Conservation (phyloP, 2,888 invertebrate genomes). For the Ennomos erosarius region DNA sequence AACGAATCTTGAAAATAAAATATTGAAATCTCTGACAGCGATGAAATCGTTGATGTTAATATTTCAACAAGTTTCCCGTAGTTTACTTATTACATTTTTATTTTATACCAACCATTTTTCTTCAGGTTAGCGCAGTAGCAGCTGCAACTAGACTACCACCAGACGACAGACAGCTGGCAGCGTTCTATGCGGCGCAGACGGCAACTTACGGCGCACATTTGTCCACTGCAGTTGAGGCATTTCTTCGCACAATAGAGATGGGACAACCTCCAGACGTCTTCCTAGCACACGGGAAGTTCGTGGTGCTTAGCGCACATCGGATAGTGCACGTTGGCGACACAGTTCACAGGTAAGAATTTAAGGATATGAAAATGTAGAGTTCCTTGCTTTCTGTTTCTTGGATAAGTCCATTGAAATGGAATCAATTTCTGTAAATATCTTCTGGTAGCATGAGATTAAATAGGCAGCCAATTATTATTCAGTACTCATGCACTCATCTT, state of each 20-base stretch:
- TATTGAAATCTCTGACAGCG: too few species aligned
- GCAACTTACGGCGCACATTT: conserved; percentile 94
- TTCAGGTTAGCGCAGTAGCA: conserved; percentile 80
- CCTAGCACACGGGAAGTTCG: conserved; percentile 97
- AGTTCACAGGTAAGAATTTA: conserved; percentile 85
- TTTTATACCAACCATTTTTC: not conserved
- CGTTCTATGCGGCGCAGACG: conserved; percentile 95
- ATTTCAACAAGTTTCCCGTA: too few species aligned
- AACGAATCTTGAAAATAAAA: too few species aligned
- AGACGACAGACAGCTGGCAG: conserved; percentile 93
- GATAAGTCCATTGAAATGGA: too few species aligned
- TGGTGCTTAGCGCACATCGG: conserved; percentile 96
- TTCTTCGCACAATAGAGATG: conserved; percentile 95
- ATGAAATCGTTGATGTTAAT: too few species aligned
- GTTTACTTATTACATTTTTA: too few species aligned
- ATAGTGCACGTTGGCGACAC: conserved; percentile 97
- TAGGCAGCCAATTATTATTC: too few species aligned
- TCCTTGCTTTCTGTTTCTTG: too few species aligned
- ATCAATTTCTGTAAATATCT: too few species aligned
- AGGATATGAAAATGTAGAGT: too few species aligned
- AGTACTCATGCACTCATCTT: too few species aligned
- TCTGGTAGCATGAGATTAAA: too few species aligned
- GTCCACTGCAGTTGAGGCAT: conserved; percentile 95
- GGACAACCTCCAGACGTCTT: conserved; percentile 97
- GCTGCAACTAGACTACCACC: conserved; percentile 86